Evolutionary conservation across 2,888 invertebrate genomes (phyloP).

Genomic region (Aphidoletes aphidimyza): DNA sequence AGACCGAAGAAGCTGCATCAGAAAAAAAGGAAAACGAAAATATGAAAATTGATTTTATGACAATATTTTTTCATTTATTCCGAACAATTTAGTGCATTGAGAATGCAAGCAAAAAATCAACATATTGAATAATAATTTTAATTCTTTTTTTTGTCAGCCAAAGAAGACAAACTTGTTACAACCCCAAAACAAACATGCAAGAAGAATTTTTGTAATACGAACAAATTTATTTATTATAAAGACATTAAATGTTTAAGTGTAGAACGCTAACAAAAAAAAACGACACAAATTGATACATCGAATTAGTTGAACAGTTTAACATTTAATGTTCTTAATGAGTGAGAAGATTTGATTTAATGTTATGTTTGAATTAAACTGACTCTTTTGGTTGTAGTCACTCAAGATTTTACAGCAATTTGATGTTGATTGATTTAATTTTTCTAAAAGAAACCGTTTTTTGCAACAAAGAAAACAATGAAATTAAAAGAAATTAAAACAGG

Average conservation of each 20-base stretch:
- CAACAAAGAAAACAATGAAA: too few relatives aligned
- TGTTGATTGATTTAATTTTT: background rate
- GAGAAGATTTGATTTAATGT: background rate
- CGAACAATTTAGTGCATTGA: background rate
- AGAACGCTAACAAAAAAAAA: background rate
- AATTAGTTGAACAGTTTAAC: background rate
- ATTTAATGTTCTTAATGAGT: too few relatives aligned
- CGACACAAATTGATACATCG: background rate
- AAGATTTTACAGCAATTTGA: background rate
- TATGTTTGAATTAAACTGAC: background rate
- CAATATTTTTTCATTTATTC: conserved; percentile 1
- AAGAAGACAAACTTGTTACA: background rate
- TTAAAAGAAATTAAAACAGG: background rate
- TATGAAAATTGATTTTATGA: background rate
- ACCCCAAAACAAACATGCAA: background rate
- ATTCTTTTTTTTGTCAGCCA: background rate
- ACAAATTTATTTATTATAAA: background rate
- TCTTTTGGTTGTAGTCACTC: background rate
- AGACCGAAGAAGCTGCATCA: too few relatives aligned
- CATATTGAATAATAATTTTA: too few relatives aligned
- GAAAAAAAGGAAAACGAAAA: background rate
- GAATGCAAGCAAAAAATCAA: too few relatives aligned
- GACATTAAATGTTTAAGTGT: background rate
- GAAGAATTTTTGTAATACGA: background rate
- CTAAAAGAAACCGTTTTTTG: background rate